These are phyloP conservation scores for Aelia acuminata DNA, from an alignment of 2,888 invertebrate species.

Conservation along the genomic window DNA sequence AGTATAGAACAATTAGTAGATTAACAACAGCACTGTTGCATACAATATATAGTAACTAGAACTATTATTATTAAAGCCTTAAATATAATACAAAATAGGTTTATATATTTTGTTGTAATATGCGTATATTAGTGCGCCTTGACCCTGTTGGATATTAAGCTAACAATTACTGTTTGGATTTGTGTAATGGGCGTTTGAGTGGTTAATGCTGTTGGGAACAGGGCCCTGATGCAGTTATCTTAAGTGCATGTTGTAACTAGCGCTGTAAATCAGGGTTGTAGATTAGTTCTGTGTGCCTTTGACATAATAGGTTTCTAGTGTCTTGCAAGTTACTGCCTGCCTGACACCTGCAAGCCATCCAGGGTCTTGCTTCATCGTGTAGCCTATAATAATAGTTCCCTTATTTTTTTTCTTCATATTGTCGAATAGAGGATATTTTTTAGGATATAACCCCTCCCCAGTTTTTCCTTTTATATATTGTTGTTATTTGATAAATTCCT, in stretches of 20 bases:
- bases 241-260: constrained; percentile 34
- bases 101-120: not conserved
- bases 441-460: too few species aligned
- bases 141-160: not conserved
- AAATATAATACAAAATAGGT: too few species aligned
- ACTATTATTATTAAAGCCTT: too few species aligned
- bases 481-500: too few species aligned
- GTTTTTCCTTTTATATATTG: too few species aligned
- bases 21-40: too few species aligned
- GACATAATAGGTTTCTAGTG: constrained; percentile 44
- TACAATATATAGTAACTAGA: too few species aligned
- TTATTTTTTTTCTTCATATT: too few species aligned
- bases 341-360: not conserved
- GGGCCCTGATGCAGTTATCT: constrained; percentile 20
- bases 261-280: constrained; percentile 18
- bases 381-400: not conserved
- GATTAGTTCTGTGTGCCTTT: constrained; percentile 16
- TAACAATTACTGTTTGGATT: constrained; percentile 5
- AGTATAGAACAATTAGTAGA: too few species aligned
- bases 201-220: constrained; percentile 29
- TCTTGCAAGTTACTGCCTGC: not conserved
- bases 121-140: not conserved
- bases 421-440: too few species aligned
- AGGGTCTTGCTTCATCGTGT: not conserved
- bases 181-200: constrained; percentile 1